phyloP scores from a whole-genome alignment of 2,797 vertebrate genomes.

The Thripadectes ignobilis region DNA sequence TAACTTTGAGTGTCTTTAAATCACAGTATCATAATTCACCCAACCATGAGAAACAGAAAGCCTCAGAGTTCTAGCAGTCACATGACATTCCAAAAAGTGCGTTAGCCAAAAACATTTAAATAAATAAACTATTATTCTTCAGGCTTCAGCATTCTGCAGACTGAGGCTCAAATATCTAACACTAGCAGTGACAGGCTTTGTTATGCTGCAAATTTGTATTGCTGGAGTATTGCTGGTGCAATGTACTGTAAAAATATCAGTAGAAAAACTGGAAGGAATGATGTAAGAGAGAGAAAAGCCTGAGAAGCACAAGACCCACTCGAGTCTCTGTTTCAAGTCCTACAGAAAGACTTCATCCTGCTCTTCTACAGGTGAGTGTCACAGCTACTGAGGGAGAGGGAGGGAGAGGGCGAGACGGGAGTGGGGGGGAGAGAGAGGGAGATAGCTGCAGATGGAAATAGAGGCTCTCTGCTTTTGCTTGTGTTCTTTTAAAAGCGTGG shows the following conservation, averaged over 20 bases:
- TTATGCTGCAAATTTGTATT: neutral
- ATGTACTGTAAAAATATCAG: neutral
- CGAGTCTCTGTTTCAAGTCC: neutral
- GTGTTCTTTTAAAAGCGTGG: neutral
- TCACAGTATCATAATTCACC: neutral
- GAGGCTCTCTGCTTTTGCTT: neutral
- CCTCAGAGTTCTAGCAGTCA: slow-evolving; percentile 4
- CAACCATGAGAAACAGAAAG: slow-evolving; percentile 19
- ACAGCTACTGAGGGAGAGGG: neutral
- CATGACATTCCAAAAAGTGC: neutral
- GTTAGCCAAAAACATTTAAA: slow-evolving; percentile 41
- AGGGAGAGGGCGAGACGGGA: neutral
- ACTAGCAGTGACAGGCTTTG: neutral
- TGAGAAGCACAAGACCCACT: neutral
- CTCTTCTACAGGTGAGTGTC: slow-evolving; percentile 26
- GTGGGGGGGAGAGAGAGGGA: neutral
- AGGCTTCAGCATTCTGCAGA: neutral
- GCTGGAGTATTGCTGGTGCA: neutral
- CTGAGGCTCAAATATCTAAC: neutral
- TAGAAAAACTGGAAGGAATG: neutral
- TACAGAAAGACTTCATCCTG: neutral
- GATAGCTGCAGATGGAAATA: neutral
- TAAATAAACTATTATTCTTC: slow-evolving; percentile 16
- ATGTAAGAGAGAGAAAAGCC: neutral
- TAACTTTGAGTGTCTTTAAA: neutral